Base-by-base conservation (phyloP, 35 echinoderm and acorn worm genomes). In the Diadema setosum region DNA sequence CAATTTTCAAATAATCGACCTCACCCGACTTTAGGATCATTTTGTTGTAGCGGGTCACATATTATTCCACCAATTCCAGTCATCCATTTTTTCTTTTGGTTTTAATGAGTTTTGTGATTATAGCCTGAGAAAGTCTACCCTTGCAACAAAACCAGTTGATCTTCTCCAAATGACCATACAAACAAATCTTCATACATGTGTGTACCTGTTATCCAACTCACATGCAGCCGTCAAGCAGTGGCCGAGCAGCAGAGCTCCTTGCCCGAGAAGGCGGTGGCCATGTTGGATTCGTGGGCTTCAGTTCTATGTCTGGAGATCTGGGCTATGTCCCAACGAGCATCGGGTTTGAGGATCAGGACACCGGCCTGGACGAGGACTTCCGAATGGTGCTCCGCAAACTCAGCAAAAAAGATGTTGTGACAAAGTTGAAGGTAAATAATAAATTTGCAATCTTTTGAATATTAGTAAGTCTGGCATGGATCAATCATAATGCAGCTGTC, bases 371-470 rank as follows among this genome's bases (percentile, higher is more conserved):
- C 30, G n/a, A 33, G 20, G 94, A 97, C 45, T 90, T 97, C 64
- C 60, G 91, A 60, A 97, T 93, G 82, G 81, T 87, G 7, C 75
- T 97, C 48, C 84, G 94, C 33, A 97, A 97, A 44, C 93, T 97
- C 46, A 97, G 86, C 65, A 97, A 97, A 80, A 97, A 83, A 84
- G 94, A 97, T 84, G 87, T 88, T 40, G 91, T 93, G 41, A 97
- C 94, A 5, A 97, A 97, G 78, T 44, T 97, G 14, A 97, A 97
- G 82, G 94, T 97, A 58, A 23, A n/a, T n/a, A n/a, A n/a, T n/a
- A n/a, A n/a, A n/a, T n/a, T n/a, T n/a, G n/a, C n/a, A n/a, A n/a
- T n/a, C n/a, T n/a, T n/a, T n/a, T n/a, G n/a, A n/a, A n/a, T n/a
- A n/a, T n/a, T n/a, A n/a, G n/a, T n/a, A n/a, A n/a, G n/a, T n/a